A percentile compares a stretch with the other conserved stretches of the same genome.
Conservation (phyloP, 2,888 invertebrate genomes). For the Sepioteuthis lessoniana region DNA sequence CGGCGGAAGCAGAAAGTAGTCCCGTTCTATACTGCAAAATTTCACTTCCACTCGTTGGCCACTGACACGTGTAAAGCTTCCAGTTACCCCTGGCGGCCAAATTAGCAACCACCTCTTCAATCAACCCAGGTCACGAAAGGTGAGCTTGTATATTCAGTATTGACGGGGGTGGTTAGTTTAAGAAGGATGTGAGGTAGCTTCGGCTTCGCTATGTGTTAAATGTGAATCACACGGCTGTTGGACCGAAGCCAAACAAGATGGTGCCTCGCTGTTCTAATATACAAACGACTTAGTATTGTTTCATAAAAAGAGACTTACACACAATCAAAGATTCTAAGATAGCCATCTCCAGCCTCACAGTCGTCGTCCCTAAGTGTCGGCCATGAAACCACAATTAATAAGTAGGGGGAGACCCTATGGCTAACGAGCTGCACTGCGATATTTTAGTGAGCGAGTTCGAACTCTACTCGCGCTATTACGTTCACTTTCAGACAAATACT, state of each 20-base stretch:
- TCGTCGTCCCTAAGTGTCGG: too few relatives aligned
- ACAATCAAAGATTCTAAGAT: too few relatives aligned
- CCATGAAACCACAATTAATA: too few relatives aligned
- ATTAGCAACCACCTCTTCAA: slow-evolving; percentile 1
- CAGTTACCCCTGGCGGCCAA: not conserved
- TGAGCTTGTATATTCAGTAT: slow-evolving; percentile 18
- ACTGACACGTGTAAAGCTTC: slow-evolving; percentile 2
- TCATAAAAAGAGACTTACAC: too few relatives aligned
- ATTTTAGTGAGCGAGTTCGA: too few relatives aligned
- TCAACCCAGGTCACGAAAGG: not conserved
- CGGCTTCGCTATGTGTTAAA: not conserved
- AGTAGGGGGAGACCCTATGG: too few relatives aligned
- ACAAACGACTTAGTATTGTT: not conserved
- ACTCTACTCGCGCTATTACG: too few relatives aligned
- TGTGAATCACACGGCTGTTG: not conserved
- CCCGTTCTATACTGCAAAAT: not conserved
- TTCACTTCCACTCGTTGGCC: slow-evolving; percentile 18
- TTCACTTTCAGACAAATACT: too few relatives aligned
- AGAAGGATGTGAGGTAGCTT: not conserved
- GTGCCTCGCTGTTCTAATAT: not conserved
- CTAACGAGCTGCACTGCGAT: too few relatives aligned
- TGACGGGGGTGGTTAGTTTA: not conserved
- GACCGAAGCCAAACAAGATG: not conserved
- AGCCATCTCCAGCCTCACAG: too few relatives aligned
- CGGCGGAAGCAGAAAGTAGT: not conserved